Percentiles rank a stretch among this genome's conserved stretches.
Evolutionary conservation across 2,888 invertebrate species (phyloP).

Genomic region (Brachyptera risi): DNA sequence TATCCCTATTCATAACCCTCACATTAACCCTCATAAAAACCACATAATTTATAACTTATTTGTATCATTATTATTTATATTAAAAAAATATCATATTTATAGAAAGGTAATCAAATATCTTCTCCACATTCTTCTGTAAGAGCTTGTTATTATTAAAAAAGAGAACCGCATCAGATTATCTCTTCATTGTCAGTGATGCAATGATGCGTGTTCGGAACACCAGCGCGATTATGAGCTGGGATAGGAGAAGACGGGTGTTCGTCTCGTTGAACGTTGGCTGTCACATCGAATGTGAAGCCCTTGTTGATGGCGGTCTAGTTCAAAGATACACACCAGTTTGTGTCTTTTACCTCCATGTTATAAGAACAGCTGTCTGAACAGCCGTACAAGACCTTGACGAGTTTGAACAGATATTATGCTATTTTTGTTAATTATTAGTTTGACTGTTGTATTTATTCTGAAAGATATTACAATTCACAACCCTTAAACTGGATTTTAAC

Average conservation of each 20-base stretch:
- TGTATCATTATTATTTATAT: slow-evolving; percentile 13
- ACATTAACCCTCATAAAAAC: background rate
- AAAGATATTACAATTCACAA: too few species aligned
- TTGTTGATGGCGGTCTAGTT: slow-evolving; percentile 23
- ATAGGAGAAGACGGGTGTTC: background rate
- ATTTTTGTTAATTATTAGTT: too few species aligned
- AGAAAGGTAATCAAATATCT: slow-evolving; percentile 1
- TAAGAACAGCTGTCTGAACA: background rate
- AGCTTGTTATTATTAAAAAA: background rate
- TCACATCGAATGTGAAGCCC: slow-evolving; percentile 19
- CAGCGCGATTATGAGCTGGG: background rate
- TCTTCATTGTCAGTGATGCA: slow-evolving; percentile 1
- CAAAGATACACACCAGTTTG: slow-evolving; percentile 7
- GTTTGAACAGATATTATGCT: too few species aligned
- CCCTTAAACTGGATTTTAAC: too few species aligned
- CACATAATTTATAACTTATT: slow-evolving; percentile 10
- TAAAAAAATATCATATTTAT: slow-evolving; percentile 12
- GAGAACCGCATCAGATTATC: slow-evolving; percentile 2
- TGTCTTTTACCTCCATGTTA: background rate
- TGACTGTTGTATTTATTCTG: too few species aligned
- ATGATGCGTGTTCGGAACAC: too few species aligned
- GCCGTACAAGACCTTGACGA: background rate
- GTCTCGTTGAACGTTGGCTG: slow-evolving; percentile 12
- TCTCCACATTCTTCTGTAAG: background rate
- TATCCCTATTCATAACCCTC: too few species aligned